These are phyloP conservation scores for Conopomorpha cramerella DNA, from an alignment of 1,140 invertebrate species.

Conservation along the genomic window DNA sequence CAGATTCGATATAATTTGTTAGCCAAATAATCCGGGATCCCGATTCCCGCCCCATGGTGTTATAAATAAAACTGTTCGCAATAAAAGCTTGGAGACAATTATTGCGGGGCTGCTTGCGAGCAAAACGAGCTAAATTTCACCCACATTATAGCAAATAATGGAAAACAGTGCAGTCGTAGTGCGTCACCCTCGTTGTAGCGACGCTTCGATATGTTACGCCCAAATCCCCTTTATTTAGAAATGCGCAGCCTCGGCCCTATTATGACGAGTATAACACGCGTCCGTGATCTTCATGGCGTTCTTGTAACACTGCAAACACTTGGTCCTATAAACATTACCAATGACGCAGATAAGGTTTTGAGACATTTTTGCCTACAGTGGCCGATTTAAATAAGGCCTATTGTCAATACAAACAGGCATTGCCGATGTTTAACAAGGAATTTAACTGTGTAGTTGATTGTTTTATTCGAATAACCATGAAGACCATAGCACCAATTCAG, in stretches of 20 bases:
- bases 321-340: no score
- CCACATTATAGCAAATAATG: slow-evolving; percentile 54
- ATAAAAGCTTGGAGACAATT: slow-evolving; percentile 46
- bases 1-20: slow-evolving; percentile 55
- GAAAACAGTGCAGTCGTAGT: slow-evolving; percentile 45
- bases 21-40: slow-evolving; percentile 55
- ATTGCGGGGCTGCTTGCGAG: slow-evolving; percentile 26
- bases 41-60: slow-evolving; percentile 32
- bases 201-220: slow-evolving; percentile 42
- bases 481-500: no score
- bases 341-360: no score
- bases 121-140: slow-evolving; percentile 48
- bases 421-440: no score
- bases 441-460: no score
- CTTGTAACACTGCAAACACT: no score
- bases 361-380: no score
- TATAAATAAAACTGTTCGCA: slow-evolving; percentile 48
- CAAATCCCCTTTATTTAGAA: slow-evolving; percentile 47
- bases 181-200: slow-evolving; percentile 26
- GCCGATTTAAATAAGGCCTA: no score
- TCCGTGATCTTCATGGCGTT: no score
- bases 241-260: slow-evolving; percentile 48
- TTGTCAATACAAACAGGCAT: no score
- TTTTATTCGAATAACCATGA: no score
- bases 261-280: no score